Conservation (phyloP, 2,888 invertebrate species). For the Alloplasta piceator region DNA sequence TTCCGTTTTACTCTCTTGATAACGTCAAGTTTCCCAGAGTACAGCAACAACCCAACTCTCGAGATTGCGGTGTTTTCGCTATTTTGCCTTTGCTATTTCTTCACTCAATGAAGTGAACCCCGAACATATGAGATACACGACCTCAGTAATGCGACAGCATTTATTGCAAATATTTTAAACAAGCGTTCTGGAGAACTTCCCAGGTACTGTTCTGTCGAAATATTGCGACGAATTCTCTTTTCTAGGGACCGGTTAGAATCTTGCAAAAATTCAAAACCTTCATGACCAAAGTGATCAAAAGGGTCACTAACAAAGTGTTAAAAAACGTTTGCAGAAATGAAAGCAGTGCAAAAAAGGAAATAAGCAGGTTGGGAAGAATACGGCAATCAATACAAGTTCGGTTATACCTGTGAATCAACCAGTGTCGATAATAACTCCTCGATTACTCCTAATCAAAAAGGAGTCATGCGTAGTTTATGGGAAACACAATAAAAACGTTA, state of each 20-base stretch:
- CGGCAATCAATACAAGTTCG: background rate
- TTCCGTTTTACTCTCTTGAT: too few relatives aligned
- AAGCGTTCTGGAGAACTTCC: background rate
- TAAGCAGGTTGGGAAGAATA: background rate
- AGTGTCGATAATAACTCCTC: background rate
- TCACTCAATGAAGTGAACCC: background rate
- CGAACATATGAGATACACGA: background rate
- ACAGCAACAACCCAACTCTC: background rate
- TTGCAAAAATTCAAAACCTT: background rate
- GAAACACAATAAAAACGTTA: background rate
- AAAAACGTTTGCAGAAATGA: background rate
- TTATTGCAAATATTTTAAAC: conserved; percentile 4
- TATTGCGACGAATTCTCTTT: background rate
- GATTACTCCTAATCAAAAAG: background rate
- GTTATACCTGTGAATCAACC: too few relatives aligned
- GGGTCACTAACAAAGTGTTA: background rate
- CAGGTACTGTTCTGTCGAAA: background rate
- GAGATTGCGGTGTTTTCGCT: too few relatives aligned
- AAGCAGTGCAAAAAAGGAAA: background rate
- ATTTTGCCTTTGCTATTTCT: too few relatives aligned
- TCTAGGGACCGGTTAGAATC: background rate
- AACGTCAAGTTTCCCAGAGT: background rate
- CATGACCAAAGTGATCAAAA: background rate
- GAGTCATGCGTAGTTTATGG: background rate
- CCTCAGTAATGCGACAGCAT: conserved; percentile 18